Base-by-base conservation (phyloP, 2,888 invertebrate species). In the Argyra leucocephala region DNA sequence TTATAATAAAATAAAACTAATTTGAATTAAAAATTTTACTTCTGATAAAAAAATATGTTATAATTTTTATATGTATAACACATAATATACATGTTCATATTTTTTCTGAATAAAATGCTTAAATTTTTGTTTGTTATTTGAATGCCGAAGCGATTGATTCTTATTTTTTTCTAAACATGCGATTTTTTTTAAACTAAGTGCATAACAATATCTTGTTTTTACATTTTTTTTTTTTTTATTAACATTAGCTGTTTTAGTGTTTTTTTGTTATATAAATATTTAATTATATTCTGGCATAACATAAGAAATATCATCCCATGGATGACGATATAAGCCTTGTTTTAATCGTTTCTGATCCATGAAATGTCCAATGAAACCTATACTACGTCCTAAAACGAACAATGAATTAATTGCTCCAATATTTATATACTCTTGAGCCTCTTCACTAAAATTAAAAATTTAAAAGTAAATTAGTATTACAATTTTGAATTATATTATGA, bases 331-430 rank as follows among this genome's bases (percentile, higher is more conserved):
- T 5, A 99, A 85, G 9, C 98, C 99, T 82, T 99, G 99, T 77
- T 98, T 98, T 81, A 99, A 85, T 70, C 99, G 85, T 83, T 95
- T 96, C 83, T 99, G 99, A 82, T 99, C 99, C 84, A 99, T 88
- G 79, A 90, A 99, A 78, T 99, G 99, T 21, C 97, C 98, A 72
- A 99, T 96, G 74, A 99, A 96, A 59, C 99, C 99, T 82, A 99
- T 95, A 75, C 96, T 96, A 70, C 99, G 88, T 10, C 99, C 99
- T 36, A 99, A 84, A 5, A 99, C 98, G 81, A 99, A 99, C 64
- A 99, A 83, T 1, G 98, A 98, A 81, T 99, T 99, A 73, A 99
- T 93, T 0, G 97, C 91, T 59, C 99, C 99, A 81, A 98, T 96
- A 72, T 94, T 90, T 63, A 99, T 91, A 78, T 97, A 98, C 78